These are phyloP conservation scores for Saccopteryx bilineata DNA, from an alignment of 2,113 vertebrate species.

Conservation along the genomic window DNA sequence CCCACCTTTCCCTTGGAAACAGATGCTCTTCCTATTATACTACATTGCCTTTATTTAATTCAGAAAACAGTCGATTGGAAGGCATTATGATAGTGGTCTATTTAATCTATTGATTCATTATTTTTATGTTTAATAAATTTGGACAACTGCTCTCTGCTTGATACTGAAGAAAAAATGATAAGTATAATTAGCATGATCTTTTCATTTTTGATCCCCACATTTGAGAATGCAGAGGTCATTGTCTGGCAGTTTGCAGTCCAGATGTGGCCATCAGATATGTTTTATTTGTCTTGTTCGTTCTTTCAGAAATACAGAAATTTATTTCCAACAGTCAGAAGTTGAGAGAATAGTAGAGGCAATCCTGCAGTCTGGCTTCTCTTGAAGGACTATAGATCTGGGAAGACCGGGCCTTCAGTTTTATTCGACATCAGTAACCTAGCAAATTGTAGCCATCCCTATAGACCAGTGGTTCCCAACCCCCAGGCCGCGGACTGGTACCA, in stretches of 20 bases:
- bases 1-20: not conserved
- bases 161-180: slow-evolving; percentile 30
- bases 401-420: not conserved
- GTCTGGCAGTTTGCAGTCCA: not conserved
- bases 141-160: slow-evolving; percentile 40
- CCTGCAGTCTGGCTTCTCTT: not conserved
- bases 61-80: not conserved
- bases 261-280: not conserved
- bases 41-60: slow-evolving; percentile 2
- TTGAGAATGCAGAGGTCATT: not conserved
- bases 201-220: not conserved
- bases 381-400: not conserved
- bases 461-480: no score
- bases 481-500: no score
- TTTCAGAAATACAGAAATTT: slow-evolving; percentile 36
- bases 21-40: not conserved
- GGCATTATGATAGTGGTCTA: not conserved
- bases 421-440: not conserved
- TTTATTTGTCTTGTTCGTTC: slow-evolving; percentile 26
- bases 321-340: slow-evolving; percentile 26
- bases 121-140: slow-evolving; percentile 38
- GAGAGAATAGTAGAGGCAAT: slow-evolving; percentile 9
- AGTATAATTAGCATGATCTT: not conserved
- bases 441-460: no score
- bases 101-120: slow-evolving; percentile 1